phyloP scores from a whole-genome alignment of 1,140 invertebrate species.

The Camponotus vicinus region DNA sequence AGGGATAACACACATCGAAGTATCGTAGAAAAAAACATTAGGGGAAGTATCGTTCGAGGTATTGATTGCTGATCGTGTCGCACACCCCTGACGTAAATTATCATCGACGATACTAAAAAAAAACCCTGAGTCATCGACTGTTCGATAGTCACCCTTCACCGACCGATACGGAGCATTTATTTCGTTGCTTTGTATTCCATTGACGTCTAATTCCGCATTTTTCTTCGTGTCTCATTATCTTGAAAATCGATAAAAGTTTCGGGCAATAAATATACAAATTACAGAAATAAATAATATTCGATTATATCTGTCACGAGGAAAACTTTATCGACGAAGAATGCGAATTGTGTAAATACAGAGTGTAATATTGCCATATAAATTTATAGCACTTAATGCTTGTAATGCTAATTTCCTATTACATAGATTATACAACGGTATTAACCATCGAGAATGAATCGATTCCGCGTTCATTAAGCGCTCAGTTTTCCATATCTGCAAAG shows the following conservation, averaged over 20 bases:
- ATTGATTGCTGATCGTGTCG: constrained; percentile 82
- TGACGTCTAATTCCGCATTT: constrained; percentile 52
- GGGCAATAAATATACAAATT: background rate
- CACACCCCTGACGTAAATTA: constrained; percentile 81
- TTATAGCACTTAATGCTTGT: background rate
- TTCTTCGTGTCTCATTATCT: constrained; percentile 33
- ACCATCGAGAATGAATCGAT: constrained; percentile 20
- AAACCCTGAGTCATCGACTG: constrained; percentile 80
- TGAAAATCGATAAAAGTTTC: background rate
- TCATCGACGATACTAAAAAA: constrained; percentile 79
- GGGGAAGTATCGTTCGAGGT: constrained; percentile 71
- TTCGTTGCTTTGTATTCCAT: constrained; percentile 56
- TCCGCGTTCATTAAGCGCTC: constrained; percentile 49
- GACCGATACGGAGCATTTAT: constrained; percentile 64
- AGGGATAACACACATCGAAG: constrained; percentile 45
- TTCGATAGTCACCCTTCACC: constrained; percentile 77
- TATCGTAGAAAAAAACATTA: constrained; percentile 65
- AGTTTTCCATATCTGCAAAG: constrained; percentile 38
- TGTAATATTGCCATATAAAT: background rate
- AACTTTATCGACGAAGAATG: background rate
- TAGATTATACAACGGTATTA: constrained; percentile 4
- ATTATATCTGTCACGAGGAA: background rate
- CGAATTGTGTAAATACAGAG: background rate
- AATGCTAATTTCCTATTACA: background rate
- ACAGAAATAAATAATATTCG: background rate